Base-by-base conservation (phyloP, 2,113 vertebrate genomes). In the Alethe castanea region DNA sequence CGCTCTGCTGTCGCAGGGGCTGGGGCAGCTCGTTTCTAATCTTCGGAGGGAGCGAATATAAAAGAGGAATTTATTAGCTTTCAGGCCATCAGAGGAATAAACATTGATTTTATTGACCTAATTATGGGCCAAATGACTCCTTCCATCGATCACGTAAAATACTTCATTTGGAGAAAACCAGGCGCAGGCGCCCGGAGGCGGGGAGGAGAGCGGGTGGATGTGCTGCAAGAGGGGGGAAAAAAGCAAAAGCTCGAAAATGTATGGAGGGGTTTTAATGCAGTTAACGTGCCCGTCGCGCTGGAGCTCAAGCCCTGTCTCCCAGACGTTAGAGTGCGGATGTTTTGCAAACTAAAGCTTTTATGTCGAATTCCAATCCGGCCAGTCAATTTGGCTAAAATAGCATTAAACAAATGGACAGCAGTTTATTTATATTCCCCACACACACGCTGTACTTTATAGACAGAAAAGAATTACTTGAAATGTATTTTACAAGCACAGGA, bases 91-190 rank as follows among this genome's bases (percentile, higher is more conserved):
- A 74, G 79, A 90, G 92, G 92, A 94, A 97, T 97, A 95, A 84
- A 86, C 95, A 96, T 97, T 94, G 97, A 98, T 98, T 97, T 96
- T 86, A 94, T 85, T 97, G 98, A 98, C 97, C 98, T 97, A 97
- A 86, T 78, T 56, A 95, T 94, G 95, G 97, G 94, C 96, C 96
- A 74, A 94, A 96, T 96, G 89, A 95, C 98, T 97, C 95, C 93
- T 96, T 92, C 90, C 95, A 97, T 98, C 81, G 88, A 97, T 97
- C 97, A 97, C 85, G 84, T 67, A 92, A 83, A 97, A 97, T 93
- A 91, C 94, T 97, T 97, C 86, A 96, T 96, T 97, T 95, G 93
- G 89, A 91, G 95, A 93, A 85, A 93, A 96, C 94, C 87, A 87
- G 96, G 95, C 86, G 90, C 88, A 89, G 92, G 90, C 61, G 80